Evolutionary conservation across 2,888 invertebrate genomes (phyloP).

Genomic region (Eilema griseolum): DNA sequence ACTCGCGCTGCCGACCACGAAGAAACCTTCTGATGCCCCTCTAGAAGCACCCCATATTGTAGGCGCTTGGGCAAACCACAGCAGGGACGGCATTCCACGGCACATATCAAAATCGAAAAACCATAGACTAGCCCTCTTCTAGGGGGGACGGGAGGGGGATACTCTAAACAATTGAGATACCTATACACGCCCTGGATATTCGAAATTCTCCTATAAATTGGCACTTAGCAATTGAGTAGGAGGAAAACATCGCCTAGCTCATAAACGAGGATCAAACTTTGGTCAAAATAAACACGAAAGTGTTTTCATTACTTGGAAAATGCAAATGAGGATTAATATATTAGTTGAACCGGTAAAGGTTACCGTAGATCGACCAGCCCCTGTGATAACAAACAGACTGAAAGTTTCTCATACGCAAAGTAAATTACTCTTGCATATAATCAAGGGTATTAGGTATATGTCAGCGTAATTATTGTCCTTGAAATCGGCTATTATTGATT

Average conservation of each 20-base stretch:
- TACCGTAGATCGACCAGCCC: not conserved
- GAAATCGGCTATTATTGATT: not conserved
- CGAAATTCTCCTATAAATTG: not conserved
- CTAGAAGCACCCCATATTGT: no score
- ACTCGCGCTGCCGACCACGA: no score
- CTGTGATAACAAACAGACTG: not conserved
- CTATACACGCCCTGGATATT: no score
- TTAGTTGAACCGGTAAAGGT: not conserved
- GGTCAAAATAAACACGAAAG: not conserved
- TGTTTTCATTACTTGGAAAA: constrained; percentile 7
- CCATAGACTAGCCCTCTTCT: no score
- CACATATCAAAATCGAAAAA: no score
- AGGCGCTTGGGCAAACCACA: no score
- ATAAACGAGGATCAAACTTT: not conserved
- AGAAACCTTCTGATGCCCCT: no score
- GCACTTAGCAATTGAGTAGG: not conserved
- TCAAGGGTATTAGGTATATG: not conserved
- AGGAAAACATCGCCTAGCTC: not conserved
- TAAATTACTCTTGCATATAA: not conserved
- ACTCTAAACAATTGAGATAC: no score
- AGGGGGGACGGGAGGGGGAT: no score
- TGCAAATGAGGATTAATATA: not conserved
- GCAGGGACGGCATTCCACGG: no score
- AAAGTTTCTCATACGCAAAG: not conserved
- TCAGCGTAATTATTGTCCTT: not conserved